Percentiles rank a stretch among this genome's conserved stretches.
Evolutionary conservation across 2,113 vertebrate species (phyloP).

Genomic region (Rhipidura dahli): DNA sequence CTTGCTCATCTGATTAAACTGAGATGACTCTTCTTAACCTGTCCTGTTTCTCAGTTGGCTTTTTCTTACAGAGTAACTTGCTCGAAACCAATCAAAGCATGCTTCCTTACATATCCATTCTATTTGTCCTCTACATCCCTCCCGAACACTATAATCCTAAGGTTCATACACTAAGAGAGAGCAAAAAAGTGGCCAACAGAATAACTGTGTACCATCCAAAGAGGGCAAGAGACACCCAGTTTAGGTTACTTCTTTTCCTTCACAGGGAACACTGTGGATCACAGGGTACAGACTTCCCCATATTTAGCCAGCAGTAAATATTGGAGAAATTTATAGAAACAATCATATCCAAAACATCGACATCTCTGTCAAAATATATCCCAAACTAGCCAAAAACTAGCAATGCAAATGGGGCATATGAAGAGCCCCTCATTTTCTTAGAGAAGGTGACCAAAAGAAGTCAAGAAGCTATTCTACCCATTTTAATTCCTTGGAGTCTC

Average conservation of each 20-base stretch:
- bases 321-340: neutral
- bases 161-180: neutral
- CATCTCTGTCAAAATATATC: neutral
- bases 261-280: neutral
- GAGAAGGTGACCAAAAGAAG: neutral
- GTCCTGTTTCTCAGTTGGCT: neutral
- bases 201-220: neutral
- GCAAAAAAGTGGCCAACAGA: neutral
- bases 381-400: neutral
- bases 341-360: neutral
- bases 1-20: neutral
- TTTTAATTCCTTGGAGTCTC: neutral
- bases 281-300: neutral
- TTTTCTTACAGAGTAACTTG: neutral
- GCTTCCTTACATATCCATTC: neutral
- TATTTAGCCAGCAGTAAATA: neutral
- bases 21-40: neutral
- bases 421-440: neutral
- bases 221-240: rapidly evolving
- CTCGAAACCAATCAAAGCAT: neutral
- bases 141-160: neutral
- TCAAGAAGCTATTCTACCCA: neutral
- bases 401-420: neutral
- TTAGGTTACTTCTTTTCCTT: neutral
- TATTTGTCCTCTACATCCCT: neutral